Evolutionary conservation across 2,113 vertebrate species (phyloP).

Genomic region (Tor tambroides): DNA sequence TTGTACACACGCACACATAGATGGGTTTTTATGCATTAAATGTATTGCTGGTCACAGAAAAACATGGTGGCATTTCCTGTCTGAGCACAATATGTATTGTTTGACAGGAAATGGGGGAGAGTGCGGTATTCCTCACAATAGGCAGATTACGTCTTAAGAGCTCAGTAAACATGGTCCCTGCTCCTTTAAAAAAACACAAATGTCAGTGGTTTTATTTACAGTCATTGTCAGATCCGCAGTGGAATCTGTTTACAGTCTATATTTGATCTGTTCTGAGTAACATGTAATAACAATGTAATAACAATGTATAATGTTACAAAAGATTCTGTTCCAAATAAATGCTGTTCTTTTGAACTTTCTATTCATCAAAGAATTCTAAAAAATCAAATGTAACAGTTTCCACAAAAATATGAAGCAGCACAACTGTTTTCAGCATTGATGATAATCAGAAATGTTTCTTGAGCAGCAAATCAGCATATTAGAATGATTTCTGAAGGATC

Average conservation of each 20-base stretch:
- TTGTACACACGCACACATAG: neutral
- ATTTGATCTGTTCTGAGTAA: neutral
- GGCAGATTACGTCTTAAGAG: constrained; percentile 45
- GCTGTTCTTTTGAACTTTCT: no score
- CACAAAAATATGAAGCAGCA: no score
- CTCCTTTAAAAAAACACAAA: neutral
- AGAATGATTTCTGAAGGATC: neutral
- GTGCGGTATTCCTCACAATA: constrained; percentile 51
- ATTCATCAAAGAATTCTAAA: no score
- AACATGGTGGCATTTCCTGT: neutral
- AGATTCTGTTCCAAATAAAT: no score
- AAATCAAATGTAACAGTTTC: no score
- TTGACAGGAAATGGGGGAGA: constrained; percentile 28
- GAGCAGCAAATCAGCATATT: neutral
- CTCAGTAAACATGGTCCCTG: neutral
- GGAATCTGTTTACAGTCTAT: neutral
- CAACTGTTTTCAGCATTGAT: no score
- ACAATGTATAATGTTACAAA: no score
- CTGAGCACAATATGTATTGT: constrained; percentile 32
- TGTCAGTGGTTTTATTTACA: neutral
- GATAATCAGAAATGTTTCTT: no score
- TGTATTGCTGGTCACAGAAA: neutral
- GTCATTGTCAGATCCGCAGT: neutral
- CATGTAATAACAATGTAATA: no score
- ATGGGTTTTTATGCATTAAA: neutral